phyloP scores from a whole-genome alignment of 2,888 invertebrate species.

The Lasioglossum oenotherae region DNA sequence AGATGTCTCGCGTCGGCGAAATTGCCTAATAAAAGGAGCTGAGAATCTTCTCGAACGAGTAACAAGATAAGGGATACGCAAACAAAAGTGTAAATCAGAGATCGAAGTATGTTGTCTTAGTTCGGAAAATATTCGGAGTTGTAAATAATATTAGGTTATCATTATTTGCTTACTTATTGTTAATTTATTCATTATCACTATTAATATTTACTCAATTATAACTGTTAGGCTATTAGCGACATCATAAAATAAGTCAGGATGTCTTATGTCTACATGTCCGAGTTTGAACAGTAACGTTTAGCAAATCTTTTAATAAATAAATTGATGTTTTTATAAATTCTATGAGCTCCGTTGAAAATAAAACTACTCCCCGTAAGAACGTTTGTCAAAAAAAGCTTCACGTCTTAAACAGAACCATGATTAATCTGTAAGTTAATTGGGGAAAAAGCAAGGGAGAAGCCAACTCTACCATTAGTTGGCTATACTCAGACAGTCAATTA shows the following conservation, averaged over 20 bases:
- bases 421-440: not conserved
- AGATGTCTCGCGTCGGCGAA: conserved; percentile 5
- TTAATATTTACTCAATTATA: too few species aligned
- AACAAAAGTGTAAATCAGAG: not conserved
- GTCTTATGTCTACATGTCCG: not conserved
- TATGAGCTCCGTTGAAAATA: not conserved
- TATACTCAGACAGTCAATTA: not conserved
- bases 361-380: not conserved
- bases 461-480: not conserved
- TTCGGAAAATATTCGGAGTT: not conserved
- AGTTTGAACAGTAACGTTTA: not conserved
- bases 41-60: not conserved
- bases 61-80: conserved; percentile 6
- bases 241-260: too few species aligned
- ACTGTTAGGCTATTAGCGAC: too few species aligned
- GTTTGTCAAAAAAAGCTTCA: not conserved
- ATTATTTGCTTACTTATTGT: too few species aligned
- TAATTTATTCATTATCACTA: too few species aligned
- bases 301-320: not conserved
- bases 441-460: not conserved
- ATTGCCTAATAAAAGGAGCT: conserved; percentile 12
- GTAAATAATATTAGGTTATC: too few species aligned
- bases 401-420: not conserved
- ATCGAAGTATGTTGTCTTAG: not conserved
- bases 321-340: not conserved